phyloP scores from a whole-genome alignment of 1,140 invertebrate species.

The Conus ventricosus region DNA sequence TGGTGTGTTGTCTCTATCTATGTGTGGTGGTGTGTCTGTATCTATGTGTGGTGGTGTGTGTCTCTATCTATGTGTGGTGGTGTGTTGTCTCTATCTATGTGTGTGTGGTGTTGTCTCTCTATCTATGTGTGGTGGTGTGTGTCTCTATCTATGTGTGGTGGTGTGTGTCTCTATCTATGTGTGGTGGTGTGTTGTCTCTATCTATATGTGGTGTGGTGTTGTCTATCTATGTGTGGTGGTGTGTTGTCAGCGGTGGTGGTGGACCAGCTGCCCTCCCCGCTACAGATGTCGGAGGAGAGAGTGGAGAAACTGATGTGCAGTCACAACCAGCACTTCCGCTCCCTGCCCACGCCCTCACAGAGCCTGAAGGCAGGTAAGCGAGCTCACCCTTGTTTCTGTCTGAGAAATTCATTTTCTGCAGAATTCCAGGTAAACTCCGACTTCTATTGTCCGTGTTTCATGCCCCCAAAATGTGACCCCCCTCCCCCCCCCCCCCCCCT shows the following conservation, averaged over 20 bases:
- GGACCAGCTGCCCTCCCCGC: conserved; percentile 86
- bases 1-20: too few relatives aligned
- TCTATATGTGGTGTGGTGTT: neutral
- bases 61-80: too few relatives aligned
- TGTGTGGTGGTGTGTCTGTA: too few relatives aligned
- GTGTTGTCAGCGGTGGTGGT: conserved; percentile 83
- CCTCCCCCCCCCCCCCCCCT: too few relatives aligned
- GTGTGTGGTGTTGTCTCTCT: neutral
- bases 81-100: too few relatives aligned
- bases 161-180: neutral
- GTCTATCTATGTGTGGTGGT: neutral
- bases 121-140: neutral
- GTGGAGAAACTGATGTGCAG: conserved; percentile 86
- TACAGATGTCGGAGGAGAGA: conserved; percentile 85
- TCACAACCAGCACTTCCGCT: conserved; percentile 81
- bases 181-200: neutral
- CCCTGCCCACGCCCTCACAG: conserved; percentile 83
- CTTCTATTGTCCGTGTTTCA: too few relatives aligned
- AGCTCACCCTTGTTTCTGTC: neutral
- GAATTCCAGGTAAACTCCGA: too few relatives aligned
- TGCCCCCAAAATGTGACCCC: too few relatives aligned
- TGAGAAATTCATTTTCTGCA: too few relatives aligned
- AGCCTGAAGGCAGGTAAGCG: conserved; percentile 80
- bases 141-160: neutral
- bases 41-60: too few relatives aligned